Conservation (phyloP, 2,113 vertebrate species). For the Delphinapterus leucas region DNA sequence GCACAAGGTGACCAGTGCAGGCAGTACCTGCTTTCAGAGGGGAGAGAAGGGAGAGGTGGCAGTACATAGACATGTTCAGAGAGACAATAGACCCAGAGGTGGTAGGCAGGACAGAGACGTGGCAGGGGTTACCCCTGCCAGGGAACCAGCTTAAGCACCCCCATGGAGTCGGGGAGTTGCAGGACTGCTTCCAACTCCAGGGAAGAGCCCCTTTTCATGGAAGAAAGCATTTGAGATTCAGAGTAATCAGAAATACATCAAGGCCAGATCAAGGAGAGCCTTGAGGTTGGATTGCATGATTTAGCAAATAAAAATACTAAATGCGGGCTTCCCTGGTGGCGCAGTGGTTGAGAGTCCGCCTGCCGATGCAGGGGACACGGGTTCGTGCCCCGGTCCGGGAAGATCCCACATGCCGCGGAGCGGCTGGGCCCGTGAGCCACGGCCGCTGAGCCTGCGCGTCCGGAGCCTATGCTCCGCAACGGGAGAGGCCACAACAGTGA, state of each 20-base stretch:
- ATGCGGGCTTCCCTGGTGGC: too few species aligned
- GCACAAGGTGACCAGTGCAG: neutral
- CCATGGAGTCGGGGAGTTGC: accelerated
- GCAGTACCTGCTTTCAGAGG: neutral
- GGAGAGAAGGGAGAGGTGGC: neutral
- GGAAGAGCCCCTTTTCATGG: neutral
- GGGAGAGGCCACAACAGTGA: too few species aligned
- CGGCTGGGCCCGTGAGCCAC: too few species aligned
- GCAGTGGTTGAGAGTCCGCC: too few species aligned
- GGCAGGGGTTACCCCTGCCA: neutral
- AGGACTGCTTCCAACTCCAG: neutral
- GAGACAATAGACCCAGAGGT: neutral
- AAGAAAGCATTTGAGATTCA: neutral
- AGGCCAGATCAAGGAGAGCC: neutral
- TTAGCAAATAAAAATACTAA: neutral
- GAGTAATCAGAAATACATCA: too few species aligned
- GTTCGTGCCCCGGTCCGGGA: too few species aligned
- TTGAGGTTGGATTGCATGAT: neutral
- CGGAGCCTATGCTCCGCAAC: too few species aligned
- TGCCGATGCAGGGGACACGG: too few species aligned
- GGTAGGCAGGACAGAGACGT: neutral
- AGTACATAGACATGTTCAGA: accelerated
- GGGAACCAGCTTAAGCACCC: neutral
- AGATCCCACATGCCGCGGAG: too few species aligned
- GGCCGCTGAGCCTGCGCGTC: too few species aligned